Base-by-base conservation (phyloP, 2,888 invertebrate species). In the Trachelus troglodyta region DNA sequence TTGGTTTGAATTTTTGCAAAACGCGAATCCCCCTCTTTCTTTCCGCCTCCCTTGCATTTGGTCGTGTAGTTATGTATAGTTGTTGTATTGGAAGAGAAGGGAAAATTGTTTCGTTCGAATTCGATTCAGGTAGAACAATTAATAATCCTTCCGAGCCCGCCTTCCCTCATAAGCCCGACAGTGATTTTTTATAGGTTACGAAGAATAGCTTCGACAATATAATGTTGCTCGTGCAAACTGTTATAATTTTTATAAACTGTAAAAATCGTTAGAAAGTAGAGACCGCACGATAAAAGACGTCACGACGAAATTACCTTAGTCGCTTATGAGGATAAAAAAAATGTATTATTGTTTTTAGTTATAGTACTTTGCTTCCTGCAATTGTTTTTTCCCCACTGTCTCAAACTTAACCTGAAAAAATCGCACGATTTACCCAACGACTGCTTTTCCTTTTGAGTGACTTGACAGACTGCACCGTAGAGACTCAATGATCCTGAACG, bases 261-360 rank as follows among this genome's bases (percentile, higher is more conserved):
- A 71, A 71, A 71, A 71, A 71, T 23, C 71, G 71, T 71, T 34
- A 71, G 11, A 71, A 71, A 71, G 71, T 71, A 71, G 71, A 71
- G 33, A 71, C 34, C 71, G 31, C 15, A 71, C 3, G 71, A 34
- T 34, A 34, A 71, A 71, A 33, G 71, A 71, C 34, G 71, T 71
- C 71, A 23, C 71, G 71, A 71, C 9, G 56, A 23, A 23, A 23
- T 56, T 56, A 9, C 9, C 23, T 56, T 56, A 23, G 56, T 9
- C 56, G 56, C 9, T 23, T 23, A 56, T 9, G 23, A 23, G 23
- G 56, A 56, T 56, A 56, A 56, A 56, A 56, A 56, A 23, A 56
- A 23, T 56, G 56, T 56, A 56, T 56, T 56, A 56, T 56, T 56
- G 56, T 56, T 56, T 23, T 9, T 9, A 23, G 23, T 56, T 56